phyloP scores from a whole-genome alignment of 23 tunicate genomes.

The Corella eumyota region DNA sequence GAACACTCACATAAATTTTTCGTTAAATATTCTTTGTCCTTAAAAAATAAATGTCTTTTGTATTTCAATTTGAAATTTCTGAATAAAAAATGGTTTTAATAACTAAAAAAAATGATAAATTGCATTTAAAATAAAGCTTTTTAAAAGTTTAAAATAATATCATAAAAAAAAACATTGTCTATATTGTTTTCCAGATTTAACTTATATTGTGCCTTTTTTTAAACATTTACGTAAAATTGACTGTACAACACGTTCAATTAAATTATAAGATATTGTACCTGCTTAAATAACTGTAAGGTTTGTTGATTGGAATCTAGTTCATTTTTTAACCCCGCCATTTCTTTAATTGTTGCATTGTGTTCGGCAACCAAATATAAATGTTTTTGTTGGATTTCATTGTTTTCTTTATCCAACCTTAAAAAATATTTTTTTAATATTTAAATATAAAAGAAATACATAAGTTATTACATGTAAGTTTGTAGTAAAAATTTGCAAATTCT shows the following conservation, averaged over 20 bases:
- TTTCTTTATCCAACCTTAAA: constrained; percentile 47
- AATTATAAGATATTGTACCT: constrained; percentile 54
- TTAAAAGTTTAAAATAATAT: no score
- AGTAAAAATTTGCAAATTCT: neutral
- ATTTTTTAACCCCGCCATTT: constrained; percentile 20
- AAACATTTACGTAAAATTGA: no score
- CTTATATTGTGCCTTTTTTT: no score
- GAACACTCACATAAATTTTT: constrained; percentile 61
- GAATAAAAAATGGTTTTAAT: no score
- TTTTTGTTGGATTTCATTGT: constrained; percentile 22
- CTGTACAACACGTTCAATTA: no score
- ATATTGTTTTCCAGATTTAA: no score
- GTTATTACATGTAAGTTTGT: neutral
- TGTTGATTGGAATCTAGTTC: constrained; percentile 24
- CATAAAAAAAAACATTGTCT: no score
- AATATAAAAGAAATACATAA: neutral
- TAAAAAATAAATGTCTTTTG: constrained; percentile 2
- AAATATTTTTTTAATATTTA: neutral
- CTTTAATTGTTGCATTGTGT: constrained; percentile 10
- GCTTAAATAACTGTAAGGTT: constrained; percentile 25
- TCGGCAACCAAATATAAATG: constrained; percentile 64
- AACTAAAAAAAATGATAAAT: no score
- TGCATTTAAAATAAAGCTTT: no score
- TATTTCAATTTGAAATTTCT: no score
- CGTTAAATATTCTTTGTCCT: constrained; percentile 77